A percentile compares a stretch with the other conserved stretches of the same genome.
Evolutionary conservation across 35 echinoderm and acorn worm species (phyloP).

Genomic region (Acanthaster planci): DNA sequence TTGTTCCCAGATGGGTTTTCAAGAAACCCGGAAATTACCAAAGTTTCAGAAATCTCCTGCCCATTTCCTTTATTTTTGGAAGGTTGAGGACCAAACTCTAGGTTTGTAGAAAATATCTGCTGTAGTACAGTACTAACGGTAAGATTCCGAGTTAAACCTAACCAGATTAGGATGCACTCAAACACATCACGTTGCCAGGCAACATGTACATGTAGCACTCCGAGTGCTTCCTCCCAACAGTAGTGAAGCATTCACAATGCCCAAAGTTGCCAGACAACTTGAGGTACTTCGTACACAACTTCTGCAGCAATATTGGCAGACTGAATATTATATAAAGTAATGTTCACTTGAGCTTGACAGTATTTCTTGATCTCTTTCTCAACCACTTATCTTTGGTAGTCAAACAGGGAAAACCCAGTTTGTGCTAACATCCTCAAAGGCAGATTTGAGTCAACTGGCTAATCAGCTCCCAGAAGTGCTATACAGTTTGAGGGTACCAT

Average conservation of each 20-base stretch:
- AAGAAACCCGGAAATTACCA: not conserved
- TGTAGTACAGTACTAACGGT: not conserved
- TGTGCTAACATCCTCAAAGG: not conserved
- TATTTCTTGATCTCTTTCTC: not conserved
- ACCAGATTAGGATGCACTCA: too few relatives aligned
- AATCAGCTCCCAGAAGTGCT: not conserved
- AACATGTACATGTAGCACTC: too few relatives aligned
- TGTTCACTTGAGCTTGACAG: too few relatives aligned
- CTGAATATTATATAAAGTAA: too few relatives aligned
- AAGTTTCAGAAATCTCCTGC: not conserved
- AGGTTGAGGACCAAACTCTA: conserved; percentile 12
- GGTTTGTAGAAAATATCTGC: conserved; percentile 7
- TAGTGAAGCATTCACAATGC: too few relatives aligned
- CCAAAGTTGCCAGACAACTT: too few relatives aligned
- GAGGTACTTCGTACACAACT: too few relatives aligned
- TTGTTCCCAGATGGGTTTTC: conserved; percentile 29
- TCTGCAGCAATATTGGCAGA: too few relatives aligned
- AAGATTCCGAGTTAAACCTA: too few relatives aligned
- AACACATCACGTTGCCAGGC: too few relatives aligned
- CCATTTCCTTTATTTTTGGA: not conserved
- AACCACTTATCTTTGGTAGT: not conserved
- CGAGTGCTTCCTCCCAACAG: too few relatives aligned
- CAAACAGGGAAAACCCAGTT: not conserved
- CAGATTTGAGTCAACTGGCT: not conserved
- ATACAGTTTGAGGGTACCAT: not conserved